Percentiles rank a stretch among this genome's conserved stretches.
Evolutionary conservation across 2,113 vertebrate species (phyloP).

Genomic region (Ursus arctos): DNA sequence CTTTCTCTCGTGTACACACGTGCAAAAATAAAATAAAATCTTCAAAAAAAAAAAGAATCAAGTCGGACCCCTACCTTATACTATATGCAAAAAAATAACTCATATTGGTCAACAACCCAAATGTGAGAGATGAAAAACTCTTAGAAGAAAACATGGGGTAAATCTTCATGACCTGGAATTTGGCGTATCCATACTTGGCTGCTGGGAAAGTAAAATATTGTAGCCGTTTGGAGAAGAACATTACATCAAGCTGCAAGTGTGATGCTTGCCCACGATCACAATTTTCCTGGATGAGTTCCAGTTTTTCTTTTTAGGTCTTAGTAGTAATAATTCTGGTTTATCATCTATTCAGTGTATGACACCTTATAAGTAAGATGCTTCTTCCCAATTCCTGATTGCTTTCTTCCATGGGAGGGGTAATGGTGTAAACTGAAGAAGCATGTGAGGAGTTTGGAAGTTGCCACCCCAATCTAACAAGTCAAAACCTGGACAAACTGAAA

Average conservation of each 20-base stretch:
- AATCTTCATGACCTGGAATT: slow-evolving; percentile 2
- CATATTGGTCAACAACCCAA: background rate
- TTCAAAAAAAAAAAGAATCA: slow-evolving; percentile 55
- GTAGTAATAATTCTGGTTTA: slow-evolving; percentile 22
- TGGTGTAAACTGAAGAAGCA: background rate
- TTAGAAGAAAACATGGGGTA: background rate
- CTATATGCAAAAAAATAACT: background rate
- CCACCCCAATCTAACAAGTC: background rate
- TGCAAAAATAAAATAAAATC: too few species aligned
- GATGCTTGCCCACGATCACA: slow-evolving; percentile 72
- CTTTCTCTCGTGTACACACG: too few species aligned
- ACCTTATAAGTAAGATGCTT: background rate
- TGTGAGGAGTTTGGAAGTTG: background rate
- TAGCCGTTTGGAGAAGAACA: background rate
- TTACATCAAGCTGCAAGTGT: slow-evolving; percentile 69
- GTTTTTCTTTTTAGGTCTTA: slow-evolving; percentile 64
- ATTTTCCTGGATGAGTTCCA: slow-evolving; percentile 78
- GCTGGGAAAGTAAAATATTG: background rate
- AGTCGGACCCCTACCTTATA: background rate
- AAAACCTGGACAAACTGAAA: background rate
- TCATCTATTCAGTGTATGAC: background rate
- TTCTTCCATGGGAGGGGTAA: background rate
- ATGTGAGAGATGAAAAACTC: background rate
- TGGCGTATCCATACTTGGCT: slow-evolving; percentile 71
- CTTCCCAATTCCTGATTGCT: background rate